These are phyloP conservation scores for Parotocinclus haroldoi DNA, from an alignment of 2,797 vertebrate species.

Conservation along the genomic window DNA sequence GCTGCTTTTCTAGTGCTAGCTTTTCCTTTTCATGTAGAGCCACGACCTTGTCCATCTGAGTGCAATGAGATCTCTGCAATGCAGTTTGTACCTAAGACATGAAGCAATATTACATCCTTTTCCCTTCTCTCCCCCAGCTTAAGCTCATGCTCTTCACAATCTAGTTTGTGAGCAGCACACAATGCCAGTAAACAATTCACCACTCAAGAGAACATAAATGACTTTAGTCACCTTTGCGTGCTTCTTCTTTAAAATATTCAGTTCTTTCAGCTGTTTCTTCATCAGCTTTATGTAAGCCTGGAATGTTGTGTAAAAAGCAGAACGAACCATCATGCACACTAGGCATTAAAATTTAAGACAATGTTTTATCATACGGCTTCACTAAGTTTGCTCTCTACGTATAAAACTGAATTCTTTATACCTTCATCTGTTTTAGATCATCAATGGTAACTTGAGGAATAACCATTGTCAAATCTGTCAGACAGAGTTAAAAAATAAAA, in stretches of 20 bases:
- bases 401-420: slow-evolving; percentile 45
- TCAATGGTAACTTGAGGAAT: slow-evolving; percentile 81
- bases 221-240: slow-evolving; percentile 75
- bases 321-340: no score
- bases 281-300: slow-evolving; percentile 81
- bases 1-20: slow-evolving; percentile 73
- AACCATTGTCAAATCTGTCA: slow-evolving; percentile 62
- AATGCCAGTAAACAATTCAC: slow-evolving; percentile 24
- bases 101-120: slow-evolving; percentile 3
- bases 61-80: slow-evolving; percentile 81
- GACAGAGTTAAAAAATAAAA: slow-evolving; percentile 29
- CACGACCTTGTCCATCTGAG: slow-evolving; percentile 81
- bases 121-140: neutral
- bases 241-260: slow-evolving; percentile 79
- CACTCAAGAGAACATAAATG: slow-evolving; percentile 5
- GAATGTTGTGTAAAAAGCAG: neutral
- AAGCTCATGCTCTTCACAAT: no score
- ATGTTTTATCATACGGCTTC: no score
- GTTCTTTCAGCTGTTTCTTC: slow-evolving; percentile 83
- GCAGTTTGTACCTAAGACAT: slow-evolving; percentile 72
- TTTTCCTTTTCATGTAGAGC: slow-evolving; percentile 83
- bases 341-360: neutral
- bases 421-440: slow-evolving; percentile 86
- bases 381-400: neutral
- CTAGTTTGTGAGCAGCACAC: neutral